A percentile compares a stretch with the other conserved stretches of the same genome.
Conservation (phyloP, 2,113 vertebrate species). For the Tachysurus fulvidraco region DNA sequence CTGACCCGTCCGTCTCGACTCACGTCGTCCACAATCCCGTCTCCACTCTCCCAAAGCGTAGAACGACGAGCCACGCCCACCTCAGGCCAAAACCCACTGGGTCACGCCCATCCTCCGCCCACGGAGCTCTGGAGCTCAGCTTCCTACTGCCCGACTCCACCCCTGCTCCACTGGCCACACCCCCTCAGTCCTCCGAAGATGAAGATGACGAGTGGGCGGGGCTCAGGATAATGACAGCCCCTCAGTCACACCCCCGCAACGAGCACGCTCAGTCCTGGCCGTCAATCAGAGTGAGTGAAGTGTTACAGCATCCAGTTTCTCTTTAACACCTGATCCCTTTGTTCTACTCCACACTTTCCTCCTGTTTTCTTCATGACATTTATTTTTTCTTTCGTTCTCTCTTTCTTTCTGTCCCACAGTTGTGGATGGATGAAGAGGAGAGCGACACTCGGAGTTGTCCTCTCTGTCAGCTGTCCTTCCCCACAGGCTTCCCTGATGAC, state of each 20-base stretch:
- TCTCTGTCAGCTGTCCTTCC: constrained; percentile 90
- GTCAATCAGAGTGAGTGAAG: constrained; percentile 86
- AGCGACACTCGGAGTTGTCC: constrained; percentile 87
- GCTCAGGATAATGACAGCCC: constrained; percentile 73
- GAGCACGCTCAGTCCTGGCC: constrained; percentile 95
- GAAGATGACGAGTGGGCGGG: constrained; percentile 87
- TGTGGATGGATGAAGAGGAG: constrained; percentile 79
- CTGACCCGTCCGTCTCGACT: constrained; percentile 72
- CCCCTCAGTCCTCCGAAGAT: constrained; percentile 79
- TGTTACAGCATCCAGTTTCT: not conserved
- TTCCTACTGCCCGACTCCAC: constrained; percentile 62
- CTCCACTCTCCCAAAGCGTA: constrained; percentile 83
- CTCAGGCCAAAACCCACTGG: constrained; percentile 53
- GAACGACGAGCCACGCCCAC: constrained; percentile 72
- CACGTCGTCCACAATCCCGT: constrained; percentile 78
- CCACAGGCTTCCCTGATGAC: constrained; percentile 87
- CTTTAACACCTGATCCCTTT: not conserved
- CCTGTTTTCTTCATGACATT: not conserved
- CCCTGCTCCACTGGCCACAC: constrained; percentile 68
- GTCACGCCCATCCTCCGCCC: constrained; percentile 64
- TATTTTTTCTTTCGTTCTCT: not conserved
- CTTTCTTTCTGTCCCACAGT: not conserved
- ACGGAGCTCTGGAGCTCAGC: constrained; percentile 48
- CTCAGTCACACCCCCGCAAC: constrained; percentile 71
- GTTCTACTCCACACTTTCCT: not conserved